phyloP scores from a whole-genome alignment of 2,797 vertebrate genomes.

The Syngnathus acus region DNA sequence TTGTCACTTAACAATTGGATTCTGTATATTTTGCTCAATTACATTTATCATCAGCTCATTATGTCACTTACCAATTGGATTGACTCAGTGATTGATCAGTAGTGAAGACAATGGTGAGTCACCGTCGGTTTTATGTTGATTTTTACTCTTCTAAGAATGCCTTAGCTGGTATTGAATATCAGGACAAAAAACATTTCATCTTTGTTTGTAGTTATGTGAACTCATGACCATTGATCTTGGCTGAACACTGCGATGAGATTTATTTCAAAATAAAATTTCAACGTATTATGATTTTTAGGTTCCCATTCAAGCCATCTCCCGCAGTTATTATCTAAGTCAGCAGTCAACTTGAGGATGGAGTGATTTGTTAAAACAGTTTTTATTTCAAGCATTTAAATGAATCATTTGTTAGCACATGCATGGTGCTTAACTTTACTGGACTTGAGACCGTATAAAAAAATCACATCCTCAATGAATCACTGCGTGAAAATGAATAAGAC shows the following conservation, averaged over 20 bases:
- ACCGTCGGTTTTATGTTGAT: background rate
- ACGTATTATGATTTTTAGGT: slow-evolving; percentile 1
- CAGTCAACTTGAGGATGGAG: background rate
- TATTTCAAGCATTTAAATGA: background rate
- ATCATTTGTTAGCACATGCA: background rate
- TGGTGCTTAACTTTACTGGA: background rate
- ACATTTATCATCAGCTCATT: background rate
- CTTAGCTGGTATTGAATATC: slow-evolving; percentile 10
- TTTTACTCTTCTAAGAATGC: background rate
- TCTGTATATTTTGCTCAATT: background rate
- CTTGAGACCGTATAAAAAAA: background rate
- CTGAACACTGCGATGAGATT: slow-evolving; percentile 9
- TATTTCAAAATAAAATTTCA: slow-evolving; percentile 1
- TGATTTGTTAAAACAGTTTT: background rate
- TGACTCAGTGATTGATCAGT: background rate
- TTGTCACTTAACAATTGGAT: too few relatives aligned
- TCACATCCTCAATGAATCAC: background rate
- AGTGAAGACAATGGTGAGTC: background rate
- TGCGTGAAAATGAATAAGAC: background rate
- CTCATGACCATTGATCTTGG: slow-evolving; percentile 26
- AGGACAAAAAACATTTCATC: slow-evolving; percentile 13
- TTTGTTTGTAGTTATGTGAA: slow-evolving; percentile 20
- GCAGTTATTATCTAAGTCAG: slow-evolving; percentile 6
- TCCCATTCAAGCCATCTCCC: slow-evolving; percentile 9
- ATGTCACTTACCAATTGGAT: background rate